phyloP scores from a whole-genome alignment of 2,113 vertebrate species.

The Hiodon tergisus region DNA sequence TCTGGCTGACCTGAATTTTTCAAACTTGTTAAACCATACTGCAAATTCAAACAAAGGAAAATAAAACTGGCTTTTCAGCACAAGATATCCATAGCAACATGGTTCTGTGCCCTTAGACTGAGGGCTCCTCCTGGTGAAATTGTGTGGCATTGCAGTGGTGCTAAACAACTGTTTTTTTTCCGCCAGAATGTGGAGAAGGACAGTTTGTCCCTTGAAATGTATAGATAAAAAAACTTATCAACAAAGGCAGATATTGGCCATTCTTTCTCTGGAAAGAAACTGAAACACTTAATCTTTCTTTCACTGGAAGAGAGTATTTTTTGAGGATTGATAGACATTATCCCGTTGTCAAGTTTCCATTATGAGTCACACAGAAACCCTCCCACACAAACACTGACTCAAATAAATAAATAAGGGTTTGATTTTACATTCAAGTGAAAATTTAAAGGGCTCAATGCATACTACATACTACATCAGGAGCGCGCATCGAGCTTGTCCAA shows the following conservation, averaged over 20 bases:
- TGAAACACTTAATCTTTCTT: neutral
- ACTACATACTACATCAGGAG: neutral
- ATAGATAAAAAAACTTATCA: neutral
- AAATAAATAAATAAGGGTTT: neutral
- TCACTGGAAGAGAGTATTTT: neutral
- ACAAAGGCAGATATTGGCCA: neutral
- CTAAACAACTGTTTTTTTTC: neutral
- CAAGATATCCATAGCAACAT: neutral
- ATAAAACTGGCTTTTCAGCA: neutral
- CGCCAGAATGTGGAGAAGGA: neutral
- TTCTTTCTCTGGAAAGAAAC: neutral
- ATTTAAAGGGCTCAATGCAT: conserved; percentile 9
- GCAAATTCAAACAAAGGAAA: conserved; percentile 1
- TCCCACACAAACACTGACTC: neutral
- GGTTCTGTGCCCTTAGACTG: conserved; percentile 6
- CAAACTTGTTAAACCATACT: neutral
- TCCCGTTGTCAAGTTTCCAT: neutral
- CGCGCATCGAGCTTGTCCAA: neutral
- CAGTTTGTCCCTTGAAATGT: neutral
- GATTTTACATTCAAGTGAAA: neutral
- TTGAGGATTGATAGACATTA: neutral
- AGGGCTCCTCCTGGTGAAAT: conserved; percentile 28
- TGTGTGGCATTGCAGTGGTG: neutral
- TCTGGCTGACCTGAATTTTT: neutral
- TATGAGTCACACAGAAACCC: neutral